Evolutionary conservation across 2,797 vertebrate species (phyloP).

Genomic region (Muraenolepis orangiensis): DNA sequence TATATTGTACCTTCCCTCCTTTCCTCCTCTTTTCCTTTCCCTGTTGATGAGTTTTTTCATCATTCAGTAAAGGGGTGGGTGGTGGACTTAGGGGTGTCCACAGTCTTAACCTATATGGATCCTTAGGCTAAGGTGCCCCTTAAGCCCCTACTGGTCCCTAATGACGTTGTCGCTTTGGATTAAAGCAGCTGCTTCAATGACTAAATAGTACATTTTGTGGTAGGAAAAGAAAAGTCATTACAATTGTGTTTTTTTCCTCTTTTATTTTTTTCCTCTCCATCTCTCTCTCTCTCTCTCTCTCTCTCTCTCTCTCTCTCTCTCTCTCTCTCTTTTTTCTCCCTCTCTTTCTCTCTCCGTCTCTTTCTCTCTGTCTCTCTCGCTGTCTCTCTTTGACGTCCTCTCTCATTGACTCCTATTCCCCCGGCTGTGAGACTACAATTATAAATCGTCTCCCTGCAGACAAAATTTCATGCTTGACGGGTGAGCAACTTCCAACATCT

Average conservation of each 20-base stretch:
- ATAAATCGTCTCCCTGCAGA: conserved; percentile 74
- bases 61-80: background rate
- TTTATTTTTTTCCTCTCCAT: background rate
- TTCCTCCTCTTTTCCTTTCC: background rate
- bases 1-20: background rate
- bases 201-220: background rate
- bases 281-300: background rate
- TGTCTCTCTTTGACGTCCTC: conserved; percentile 2
- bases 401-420: conserved; percentile 25
- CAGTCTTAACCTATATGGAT: background rate
- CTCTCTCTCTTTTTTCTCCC: too few species aligned
- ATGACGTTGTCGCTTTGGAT: background rate
- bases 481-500: conserved; percentile 71
- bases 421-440: conserved; percentile 63
- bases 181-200: background rate
- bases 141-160: background rate
- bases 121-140: background rate
- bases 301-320: too few species aligned
- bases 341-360: too few species aligned
- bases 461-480: conserved; percentile 73
- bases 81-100: background rate
- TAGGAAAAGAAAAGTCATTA: background rate
- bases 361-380: background rate
- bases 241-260: background rate
- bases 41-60: background rate